phyloP scores from a whole-genome alignment of 2,888 invertebrate genomes.

The Dynastes grantii region DNA sequence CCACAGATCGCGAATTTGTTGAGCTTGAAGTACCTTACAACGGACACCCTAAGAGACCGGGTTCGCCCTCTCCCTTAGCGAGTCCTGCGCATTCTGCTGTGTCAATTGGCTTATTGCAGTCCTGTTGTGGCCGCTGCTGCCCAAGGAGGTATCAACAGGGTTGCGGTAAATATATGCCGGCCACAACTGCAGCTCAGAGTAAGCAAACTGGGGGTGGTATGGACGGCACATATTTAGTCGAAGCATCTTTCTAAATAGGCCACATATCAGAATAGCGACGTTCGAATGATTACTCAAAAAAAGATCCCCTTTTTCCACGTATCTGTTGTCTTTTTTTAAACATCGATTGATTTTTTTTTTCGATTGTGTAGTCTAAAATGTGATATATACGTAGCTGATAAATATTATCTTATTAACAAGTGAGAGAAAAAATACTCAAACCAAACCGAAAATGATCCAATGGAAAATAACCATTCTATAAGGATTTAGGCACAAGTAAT shows the following conservation, averaged over 20 bases:
- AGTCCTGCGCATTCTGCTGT: conserved; percentile 88
- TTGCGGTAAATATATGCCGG: conserved; percentile 91
- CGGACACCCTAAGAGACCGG: conserved; percentile 93
- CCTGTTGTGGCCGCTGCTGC: conserved; percentile 88
- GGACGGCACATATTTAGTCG: conserved; percentile 89
- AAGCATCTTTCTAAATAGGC: conserved; percentile 81
- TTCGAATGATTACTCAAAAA: neutral
- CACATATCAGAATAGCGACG: conserved; percentile 56
- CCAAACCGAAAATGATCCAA: neutral
- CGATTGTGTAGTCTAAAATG: conserved; percentile 31
- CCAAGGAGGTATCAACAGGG: conserved; percentile 92
- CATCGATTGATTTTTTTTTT: conserved; percentile 28
- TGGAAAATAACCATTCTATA: neutral
- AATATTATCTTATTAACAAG: conserved; percentile 4
- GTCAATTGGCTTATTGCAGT: conserved; percentile 79
- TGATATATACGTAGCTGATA: conserved; percentile 23
- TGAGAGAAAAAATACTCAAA: neutral
- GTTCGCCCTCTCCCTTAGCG: conserved; percentile 89
- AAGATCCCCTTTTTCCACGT: neutral
- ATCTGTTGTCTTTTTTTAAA: conserved; percentile 16
- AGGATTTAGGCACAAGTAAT: neutral
- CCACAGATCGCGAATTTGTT: conserved; percentile 98
- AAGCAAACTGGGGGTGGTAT: conserved; percentile 87
- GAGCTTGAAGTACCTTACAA: conserved; percentile 96
- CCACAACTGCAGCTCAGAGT: conserved; percentile 85